phyloP scores from a whole-genome alignment of 2,888 invertebrate genomes.

The Nemoura dubitans region DNA sequence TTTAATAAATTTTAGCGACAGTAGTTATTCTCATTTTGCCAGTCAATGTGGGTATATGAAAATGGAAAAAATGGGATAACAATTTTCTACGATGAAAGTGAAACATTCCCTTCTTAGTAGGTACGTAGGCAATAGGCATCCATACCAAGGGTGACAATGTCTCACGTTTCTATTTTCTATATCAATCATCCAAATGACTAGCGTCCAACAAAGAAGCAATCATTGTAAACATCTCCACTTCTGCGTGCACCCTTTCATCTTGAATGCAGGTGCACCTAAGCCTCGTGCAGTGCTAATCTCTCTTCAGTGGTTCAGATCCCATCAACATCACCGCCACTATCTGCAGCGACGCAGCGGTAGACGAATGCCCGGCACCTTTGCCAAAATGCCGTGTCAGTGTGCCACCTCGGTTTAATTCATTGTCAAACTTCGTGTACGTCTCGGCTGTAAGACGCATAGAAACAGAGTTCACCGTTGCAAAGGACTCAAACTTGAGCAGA shows the following conservation, averaged over 20 bases:
- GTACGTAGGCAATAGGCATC: too few species aligned
- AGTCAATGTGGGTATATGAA: too few species aligned
- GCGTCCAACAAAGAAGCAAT: background rate
- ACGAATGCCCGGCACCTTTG: background rate
- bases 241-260: background rate
- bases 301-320: background rate
- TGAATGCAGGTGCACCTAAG: background rate
- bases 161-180: background rate
- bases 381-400: background rate
- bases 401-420: background rate
- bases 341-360: background rate
- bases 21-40: too few species aligned
- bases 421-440: background rate
- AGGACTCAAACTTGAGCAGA: background rate
- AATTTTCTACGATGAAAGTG: too few species aligned
- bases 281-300: background rate
- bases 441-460: background rate
- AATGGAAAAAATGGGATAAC: too few species aligned
- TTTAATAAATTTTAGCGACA: too few species aligned
- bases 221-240: background rate
- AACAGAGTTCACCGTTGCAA: background rate
- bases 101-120: too few species aligned
- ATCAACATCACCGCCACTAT: background rate
- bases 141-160: background rate
- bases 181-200: slow-evolving; percentile 7